These are phyloP conservation scores for Mycteria americana DNA, from an alignment of 2,797 vertebrate genomes.

Conservation along the genomic window DNA sequence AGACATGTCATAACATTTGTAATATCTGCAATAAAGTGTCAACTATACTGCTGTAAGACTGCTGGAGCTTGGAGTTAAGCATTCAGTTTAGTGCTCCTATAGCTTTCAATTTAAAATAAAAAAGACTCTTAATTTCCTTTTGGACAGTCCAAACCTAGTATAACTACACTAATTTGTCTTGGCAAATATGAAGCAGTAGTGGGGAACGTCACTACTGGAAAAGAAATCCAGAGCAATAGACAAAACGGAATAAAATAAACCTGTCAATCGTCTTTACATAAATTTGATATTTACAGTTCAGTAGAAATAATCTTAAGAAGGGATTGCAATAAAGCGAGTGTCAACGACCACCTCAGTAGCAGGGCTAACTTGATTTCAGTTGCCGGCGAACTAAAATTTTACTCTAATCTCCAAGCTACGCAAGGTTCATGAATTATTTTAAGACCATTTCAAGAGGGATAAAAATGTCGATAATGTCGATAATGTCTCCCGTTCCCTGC, in stretches of 20 bases:
- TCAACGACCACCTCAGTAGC: neutral
- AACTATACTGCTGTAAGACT: constrained; percentile 49
- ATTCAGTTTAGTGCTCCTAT: constrained; percentile 56
- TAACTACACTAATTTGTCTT: constrained; percentile 43
- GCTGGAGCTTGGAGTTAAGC: constrained; percentile 64
- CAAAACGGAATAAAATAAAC: constrained; percentile 1
- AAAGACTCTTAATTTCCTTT: constrained; percentile 54
- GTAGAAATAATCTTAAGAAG: neutral
- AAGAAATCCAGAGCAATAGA: constrained; percentile 40
- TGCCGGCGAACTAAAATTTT: neutral
- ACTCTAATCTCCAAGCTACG: neutral
- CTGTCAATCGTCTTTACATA: neutral
- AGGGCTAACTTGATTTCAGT: neutral
- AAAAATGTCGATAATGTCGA: neutral
- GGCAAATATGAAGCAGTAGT: neutral
- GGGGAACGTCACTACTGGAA: neutral
- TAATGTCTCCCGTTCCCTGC: neutral
- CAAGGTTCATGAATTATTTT: neutral
- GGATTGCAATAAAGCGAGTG: neutral
- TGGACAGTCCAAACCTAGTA: constrained; percentile 16
- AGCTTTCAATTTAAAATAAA: constrained; percentile 62
- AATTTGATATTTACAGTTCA: neutral
- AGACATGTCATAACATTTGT: constrained; percentile 75
- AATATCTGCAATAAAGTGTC: constrained; percentile 72
- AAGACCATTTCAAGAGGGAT: neutral